Percentiles rank a stretch among this genome's conserved stretches.
Conservation (phyloP, 2,888 invertebrate species). For the Cheilosia pagana region DNA sequence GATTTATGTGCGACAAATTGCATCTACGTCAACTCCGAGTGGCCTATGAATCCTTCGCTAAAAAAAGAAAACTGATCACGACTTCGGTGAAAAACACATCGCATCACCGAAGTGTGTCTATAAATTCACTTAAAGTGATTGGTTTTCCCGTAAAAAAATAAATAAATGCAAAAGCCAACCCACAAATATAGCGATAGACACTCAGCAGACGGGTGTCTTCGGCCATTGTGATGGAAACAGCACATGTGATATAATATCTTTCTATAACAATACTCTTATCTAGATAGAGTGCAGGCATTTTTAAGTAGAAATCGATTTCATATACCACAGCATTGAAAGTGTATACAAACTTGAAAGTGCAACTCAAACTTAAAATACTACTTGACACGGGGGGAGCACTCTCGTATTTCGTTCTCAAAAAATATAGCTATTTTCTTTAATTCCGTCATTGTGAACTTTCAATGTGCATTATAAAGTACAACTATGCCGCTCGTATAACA, state of each 20-base stretch:
- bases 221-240: background rate
- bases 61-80: conserved; percentile 16
- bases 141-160: conserved; percentile 12
- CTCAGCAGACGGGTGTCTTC: background rate
- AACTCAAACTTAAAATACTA: background rate
- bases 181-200: background rate
- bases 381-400: background rate
- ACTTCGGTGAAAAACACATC: background rate
- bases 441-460: background rate
- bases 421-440: background rate
- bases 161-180: background rate
- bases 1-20: conserved; percentile 23
- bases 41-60: background rate
- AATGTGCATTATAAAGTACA: background rate
- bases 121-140: conserved; percentile 18
- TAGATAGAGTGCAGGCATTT: background rate
- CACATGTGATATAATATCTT: background rate
- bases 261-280: background rate
- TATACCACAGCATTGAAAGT: background rate
- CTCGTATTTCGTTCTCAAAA: background rate
- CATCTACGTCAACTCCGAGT: conserved; percentile 5
- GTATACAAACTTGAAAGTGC: background rate
- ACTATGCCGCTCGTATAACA: background rate
- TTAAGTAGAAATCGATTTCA: background rate
- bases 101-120: conserved; percentile 12